Conservation (phyloP, 2,888 invertebrate species). For the Papilio elwesi region DNA sequence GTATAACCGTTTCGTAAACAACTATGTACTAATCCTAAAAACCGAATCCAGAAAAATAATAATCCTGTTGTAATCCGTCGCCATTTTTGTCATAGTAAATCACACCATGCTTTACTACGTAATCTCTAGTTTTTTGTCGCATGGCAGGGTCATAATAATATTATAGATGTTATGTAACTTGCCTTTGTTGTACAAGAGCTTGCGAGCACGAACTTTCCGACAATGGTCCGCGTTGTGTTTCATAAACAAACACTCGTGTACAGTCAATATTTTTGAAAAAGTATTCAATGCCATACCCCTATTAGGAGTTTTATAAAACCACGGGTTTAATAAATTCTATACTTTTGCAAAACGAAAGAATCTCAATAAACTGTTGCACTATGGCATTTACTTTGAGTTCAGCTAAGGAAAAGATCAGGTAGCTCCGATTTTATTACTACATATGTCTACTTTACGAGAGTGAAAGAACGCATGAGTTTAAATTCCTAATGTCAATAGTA, state of each 20-base stretch:
- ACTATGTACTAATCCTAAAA: conserved; percentile 48
- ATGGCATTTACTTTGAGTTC: too few species aligned
- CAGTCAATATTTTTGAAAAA: conserved; percentile 62
- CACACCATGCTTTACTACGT: conserved; percentile 58
- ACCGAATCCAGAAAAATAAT: conserved; percentile 54
- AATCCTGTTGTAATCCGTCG: conserved; percentile 63
- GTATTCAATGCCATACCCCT: conserved; percentile 41
- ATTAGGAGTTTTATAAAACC: neutral
- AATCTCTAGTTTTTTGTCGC: conserved; percentile 63
- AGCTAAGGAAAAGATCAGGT: too few species aligned
- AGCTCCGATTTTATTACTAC: too few species aligned
- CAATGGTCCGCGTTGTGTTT: conserved; percentile 64
- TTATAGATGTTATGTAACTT: conserved; percentile 71
- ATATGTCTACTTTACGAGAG: too few species aligned
- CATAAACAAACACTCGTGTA: conserved; percentile 75
- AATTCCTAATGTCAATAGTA: too few species aligned
- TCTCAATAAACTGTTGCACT: too few species aligned
- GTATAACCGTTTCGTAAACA: conserved; percentile 56
- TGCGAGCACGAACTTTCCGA: conserved; percentile 59
- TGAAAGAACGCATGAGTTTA: too few species aligned
- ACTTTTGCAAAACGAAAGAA: too few species aligned
- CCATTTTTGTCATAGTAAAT: conserved; percentile 69
- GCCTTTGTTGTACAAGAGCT: conserved; percentile 65
- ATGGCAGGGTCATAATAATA: conserved; percentile 63
- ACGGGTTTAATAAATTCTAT: neutral